A percentile compares a stretch with the other conserved stretches of the same genome.
Conservation (phyloP, 2,888 invertebrate genomes). For the Callimorpha dominula region DNA sequence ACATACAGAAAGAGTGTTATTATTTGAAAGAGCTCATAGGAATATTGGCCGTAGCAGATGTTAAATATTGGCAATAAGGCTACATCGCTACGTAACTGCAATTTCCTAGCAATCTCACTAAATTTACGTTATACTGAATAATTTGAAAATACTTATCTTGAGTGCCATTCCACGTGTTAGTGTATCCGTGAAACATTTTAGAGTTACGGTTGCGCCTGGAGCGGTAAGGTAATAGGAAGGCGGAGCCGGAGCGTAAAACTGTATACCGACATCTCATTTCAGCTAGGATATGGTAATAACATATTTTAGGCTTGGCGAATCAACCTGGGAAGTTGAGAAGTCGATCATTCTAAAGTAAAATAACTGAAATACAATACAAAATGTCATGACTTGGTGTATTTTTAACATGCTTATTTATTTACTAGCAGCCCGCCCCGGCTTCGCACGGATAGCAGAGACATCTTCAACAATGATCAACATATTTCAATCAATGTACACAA, state of each 20-base stretch:
- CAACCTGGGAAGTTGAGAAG: constrained; percentile 24
- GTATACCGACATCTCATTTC: constrained; percentile 76
- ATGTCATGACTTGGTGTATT: too few relatives aligned
- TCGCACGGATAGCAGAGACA: too few relatives aligned
- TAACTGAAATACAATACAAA: not conserved
- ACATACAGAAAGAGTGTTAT: too few relatives aligned
- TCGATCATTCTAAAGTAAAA: not conserved
- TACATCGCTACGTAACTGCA: not conserved
- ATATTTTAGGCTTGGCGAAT: constrained; percentile 65
- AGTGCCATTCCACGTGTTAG: not conserved
- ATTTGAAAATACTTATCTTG: not conserved
- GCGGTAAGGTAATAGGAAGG: constrained; percentile 80
- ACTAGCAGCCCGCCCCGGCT: too few relatives aligned
- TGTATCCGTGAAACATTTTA: constrained; percentile 45
- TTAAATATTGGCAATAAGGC: not conserved
- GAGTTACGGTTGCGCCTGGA: constrained; percentile 64
- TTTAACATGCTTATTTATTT: not conserved
- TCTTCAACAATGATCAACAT: too few relatives aligned
- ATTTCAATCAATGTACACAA: too few relatives aligned
- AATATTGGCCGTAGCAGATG: too few relatives aligned
- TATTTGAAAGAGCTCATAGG: too few relatives aligned
- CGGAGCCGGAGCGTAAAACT: constrained; percentile 71
- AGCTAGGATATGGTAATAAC: constrained; percentile 76
- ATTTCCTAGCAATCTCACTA: not conserved
- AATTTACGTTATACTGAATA: not conserved